These are phyloP conservation scores for Scelioninae gen. 2 DNA, from an alignment of 2,888 invertebrate genomes.

Conservation along the genomic window DNA sequence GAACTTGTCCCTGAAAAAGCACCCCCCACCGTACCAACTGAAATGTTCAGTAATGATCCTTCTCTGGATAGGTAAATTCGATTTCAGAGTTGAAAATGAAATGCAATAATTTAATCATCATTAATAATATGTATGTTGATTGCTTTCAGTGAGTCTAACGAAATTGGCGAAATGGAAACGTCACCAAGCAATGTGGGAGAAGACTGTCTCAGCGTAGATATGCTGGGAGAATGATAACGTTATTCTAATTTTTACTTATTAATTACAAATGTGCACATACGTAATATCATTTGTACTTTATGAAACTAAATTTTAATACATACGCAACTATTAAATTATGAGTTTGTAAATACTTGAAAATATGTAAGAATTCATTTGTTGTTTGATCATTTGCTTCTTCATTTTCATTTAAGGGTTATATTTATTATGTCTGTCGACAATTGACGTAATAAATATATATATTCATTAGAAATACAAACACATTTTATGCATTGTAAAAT, in stretches of 20 bases:
- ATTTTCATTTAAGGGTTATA: constrained; percentile 36
- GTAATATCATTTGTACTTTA: constrained; percentile 19
- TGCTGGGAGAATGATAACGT: constrained; percentile 77
- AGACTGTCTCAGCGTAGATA: constrained; percentile 85
- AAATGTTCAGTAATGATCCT: constrained; percentile 96
- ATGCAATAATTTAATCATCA: too few relatives aligned
- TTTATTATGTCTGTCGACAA: constrained; percentile 47
- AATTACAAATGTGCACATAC: constrained; percentile 36
- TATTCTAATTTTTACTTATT: constrained; percentile 59
- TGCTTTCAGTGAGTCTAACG: constrained; percentile 85
- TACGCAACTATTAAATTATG: constrained; percentile 24
- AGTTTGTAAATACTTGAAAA: constrained; percentile 55
- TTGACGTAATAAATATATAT: too few relatives aligned
- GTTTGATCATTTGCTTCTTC: constrained; percentile 23
- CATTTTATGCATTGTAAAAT: constrained; percentile 47
- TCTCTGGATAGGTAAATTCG: constrained; percentile 85
- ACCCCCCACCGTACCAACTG: constrained; percentile 92
- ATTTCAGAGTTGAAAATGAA: too few relatives aligned
- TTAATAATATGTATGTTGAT: constrained; percentile 66
- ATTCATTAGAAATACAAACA: constrained; percentile 32
- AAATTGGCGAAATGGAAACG: constrained; percentile 85
- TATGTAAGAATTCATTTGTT: constrained; percentile 22
- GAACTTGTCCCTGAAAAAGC: constrained; percentile 90
- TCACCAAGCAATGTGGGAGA: constrained; percentile 89
- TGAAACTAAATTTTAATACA: constrained; percentile 20